A percentile compares a stretch with the other conserved stretches of the same genome.
These are phyloP conservation scores for Pammene aurita DNA, from an alignment of 2,888 invertebrate species.

Conservation along the genomic window DNA sequence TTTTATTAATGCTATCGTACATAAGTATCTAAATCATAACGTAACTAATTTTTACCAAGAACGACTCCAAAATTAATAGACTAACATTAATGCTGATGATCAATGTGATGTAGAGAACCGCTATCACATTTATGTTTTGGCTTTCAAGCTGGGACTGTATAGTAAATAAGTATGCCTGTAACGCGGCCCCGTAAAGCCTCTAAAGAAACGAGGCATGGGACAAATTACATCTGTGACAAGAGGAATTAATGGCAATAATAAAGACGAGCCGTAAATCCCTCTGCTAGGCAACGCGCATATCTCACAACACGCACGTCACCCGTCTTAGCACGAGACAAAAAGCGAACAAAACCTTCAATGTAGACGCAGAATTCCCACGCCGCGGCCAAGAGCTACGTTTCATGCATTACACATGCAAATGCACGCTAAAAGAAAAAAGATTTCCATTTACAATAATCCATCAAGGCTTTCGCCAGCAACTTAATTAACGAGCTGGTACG, in stretches of 20 bases:
- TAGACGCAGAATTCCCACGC: slow-evolving; percentile 70
- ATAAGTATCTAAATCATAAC: no score
- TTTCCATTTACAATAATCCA: slow-evolving; percentile 72
- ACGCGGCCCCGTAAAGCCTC: slow-evolving; percentile 3
- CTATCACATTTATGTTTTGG: neutral
- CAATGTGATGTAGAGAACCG: neutral
- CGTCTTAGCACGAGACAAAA: slow-evolving; percentile 70
- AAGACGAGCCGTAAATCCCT: slow-evolving; percentile 35
- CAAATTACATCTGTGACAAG: slow-evolving; percentile 40
- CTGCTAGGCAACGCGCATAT: slow-evolving; percentile 35
- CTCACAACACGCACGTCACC: slow-evolving; percentile 47
- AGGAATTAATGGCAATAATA: slow-evolving; percentile 41
- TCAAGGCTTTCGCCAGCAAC: slow-evolving; percentile 72
- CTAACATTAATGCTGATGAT: neutral
- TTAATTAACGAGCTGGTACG: slow-evolving; percentile 70
- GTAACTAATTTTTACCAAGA: no score
- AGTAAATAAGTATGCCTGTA: neutral
- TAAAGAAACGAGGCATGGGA: slow-evolving; percentile 34
- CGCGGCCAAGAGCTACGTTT: slow-evolving; percentile 65
- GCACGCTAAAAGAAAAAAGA: slow-evolving; percentile 68
- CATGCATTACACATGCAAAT: slow-evolving; percentile 75
- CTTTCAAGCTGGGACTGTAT: neutral
- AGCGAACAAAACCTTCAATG: slow-evolving; percentile 56
- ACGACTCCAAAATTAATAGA: neutral
- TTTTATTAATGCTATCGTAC: no score